Base-by-base conservation (phyloP, 1,140 invertebrate species). In the Drosophila micromelanica region DNA sequence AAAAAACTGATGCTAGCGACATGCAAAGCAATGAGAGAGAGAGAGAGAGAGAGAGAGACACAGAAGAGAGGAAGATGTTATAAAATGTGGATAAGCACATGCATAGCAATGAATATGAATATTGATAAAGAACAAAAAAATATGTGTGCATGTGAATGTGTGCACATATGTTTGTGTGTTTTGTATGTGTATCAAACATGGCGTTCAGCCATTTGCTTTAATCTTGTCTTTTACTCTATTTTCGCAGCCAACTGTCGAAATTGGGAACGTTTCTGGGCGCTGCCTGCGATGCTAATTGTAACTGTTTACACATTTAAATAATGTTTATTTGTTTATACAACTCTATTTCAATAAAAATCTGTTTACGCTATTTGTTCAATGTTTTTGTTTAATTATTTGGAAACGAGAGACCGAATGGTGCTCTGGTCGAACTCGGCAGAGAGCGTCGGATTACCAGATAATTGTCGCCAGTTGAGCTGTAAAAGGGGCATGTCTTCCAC, bases 261-360 rank as follows among this genome's bases (percentile, higher is more conserved):
- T 51, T 56, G 13, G 45, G 51, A 65, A 42, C 35, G 15, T 49
- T 27, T 27, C 8, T 45, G 13, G n/a, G 64, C 40, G 20, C 49
- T 13, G 11, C 27, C 55, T 27, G 12, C 12, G 32, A 35, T 45
- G 37, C 48, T 65, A 59, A 67, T 56, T 63, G 46, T 59, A 27
- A 64, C 38, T 73, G 56, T 62, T 61, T 54, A 60, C 42, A 68
- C 55, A 52, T 40, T 30, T 15, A 12, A 15, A 46, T 13, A 56
- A 45, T 20, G 20, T 59, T 42, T 61, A 46, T 69, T 70, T 73
- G 51, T 70, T 72, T 72, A 72, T 51, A 62, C 56, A 61, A 49
- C 37, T 23, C 27, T 38, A 37, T 62, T 54, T 55, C 64, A 73
- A 73, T 73, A 73, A 73, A 73, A 73, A 61, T n/a, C 64, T 56